Base-by-base conservation (phyloP, 2,888 invertebrate species). In the Autographa pulchrina region DNA sequence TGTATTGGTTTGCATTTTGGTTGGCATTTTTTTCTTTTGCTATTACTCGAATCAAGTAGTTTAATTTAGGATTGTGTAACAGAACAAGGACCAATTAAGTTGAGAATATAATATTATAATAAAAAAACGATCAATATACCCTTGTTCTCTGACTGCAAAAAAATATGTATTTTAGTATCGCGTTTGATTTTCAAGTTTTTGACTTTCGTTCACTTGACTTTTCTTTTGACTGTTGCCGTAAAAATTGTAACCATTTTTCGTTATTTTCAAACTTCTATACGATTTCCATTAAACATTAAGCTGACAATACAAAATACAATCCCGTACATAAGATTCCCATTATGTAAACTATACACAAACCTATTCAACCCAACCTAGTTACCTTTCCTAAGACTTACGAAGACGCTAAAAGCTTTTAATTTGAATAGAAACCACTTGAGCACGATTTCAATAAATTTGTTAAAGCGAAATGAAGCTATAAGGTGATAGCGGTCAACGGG, bases 381-480 rank as follows among this genome's bases (percentile, higher is more conserved):
- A 72, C 78, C 70, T 76, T 67, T 65, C 43, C 20, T 54, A n/a
- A 69, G 72, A 66, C 62, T 72, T 74, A 70, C 61, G 65, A 72
- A 73, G 70, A 70, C 84, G 84, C 84, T 84, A 62, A 62, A 72
- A 81, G 86, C 88, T 84, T 85, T 77, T 86, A 76, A 86, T 86
- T 92, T 91, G 82, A 86, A 87, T 85, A 84, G 84, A 85, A 83
- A 85, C 84, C 78, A 80, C 85, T 80, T 77, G 81, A 68, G 91
- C 93, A 94, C 94, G 94, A 93, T 90, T 92, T 93, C 93, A 92
- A 94, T 95, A 94, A 93, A 93, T 93, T 93, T 92, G 93, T 93
- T 89, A 86, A 90, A 91, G 88, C 88, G 79, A 92, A 94, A 94
- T 94, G 92, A 93, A 95, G 93, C 91, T 88, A 91, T 94, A 92